Evolutionary conservation across 2,888 invertebrate species (phyloP).

Genomic region (Euspilapteryx auroguttella): DNA sequence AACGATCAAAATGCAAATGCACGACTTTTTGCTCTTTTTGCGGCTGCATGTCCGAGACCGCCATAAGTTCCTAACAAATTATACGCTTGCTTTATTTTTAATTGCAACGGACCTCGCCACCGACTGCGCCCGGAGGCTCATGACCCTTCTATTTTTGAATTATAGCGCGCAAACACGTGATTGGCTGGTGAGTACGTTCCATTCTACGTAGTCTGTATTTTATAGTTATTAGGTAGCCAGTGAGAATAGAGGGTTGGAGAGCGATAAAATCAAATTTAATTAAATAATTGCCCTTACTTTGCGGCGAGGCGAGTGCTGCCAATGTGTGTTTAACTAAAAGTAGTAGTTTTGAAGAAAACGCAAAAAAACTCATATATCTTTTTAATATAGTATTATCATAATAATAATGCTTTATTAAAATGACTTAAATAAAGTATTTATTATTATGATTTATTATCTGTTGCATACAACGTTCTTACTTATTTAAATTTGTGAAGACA

Average conservation of each 20-base stretch:
- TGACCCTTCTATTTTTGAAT: conserved; percentile 48
- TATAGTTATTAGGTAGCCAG: conserved; percentile 4
- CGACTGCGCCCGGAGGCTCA: conserved; percentile 31
- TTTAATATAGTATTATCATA: no score
- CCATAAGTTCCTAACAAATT: conserved; percentile 54
- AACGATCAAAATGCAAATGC: conserved; percentile 47
- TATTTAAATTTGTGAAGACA: no score
- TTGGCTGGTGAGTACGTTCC: conserved; percentile 28
- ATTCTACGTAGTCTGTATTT: conserved; percentile 11
- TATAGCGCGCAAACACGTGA: conserved; percentile 47
- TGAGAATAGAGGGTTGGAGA: conserved; percentile 3
- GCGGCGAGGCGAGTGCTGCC: no score
- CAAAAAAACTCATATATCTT: no score
- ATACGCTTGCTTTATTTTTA: conserved; percentile 55
- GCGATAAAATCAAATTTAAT: conserved; percentile 4
- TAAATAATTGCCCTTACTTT: conserved; percentile 3
- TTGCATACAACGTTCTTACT: no score
- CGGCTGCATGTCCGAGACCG: conserved; percentile 20
- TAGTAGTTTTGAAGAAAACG: no score
- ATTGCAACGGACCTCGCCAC: conserved; percentile 47
- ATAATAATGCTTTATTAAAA: no score
- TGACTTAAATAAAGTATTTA: no score
- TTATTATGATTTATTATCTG: no score
- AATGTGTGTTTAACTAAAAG: no score
- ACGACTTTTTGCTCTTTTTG: conserved; percentile 30